Evolutionary conservation across 2,113 vertebrate genomes (phyloP), one percentile per base, ranked within the genome.

Genomic region (Myotis davidii): DNA sequence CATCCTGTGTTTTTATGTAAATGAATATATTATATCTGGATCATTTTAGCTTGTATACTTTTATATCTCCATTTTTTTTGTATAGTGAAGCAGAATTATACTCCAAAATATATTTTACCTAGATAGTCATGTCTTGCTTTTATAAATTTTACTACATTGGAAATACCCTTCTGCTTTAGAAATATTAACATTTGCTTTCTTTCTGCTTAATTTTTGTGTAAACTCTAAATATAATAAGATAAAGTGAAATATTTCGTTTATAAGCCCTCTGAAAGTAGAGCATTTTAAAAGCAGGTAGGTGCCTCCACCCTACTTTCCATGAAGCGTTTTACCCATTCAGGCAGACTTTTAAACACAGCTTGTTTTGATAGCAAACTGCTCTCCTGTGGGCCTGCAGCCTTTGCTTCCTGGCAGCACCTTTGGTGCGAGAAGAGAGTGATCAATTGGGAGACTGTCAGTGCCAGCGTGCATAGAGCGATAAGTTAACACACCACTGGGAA

Each of bases 401-500:
- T 98, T 98, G 98, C 98, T 98, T 99, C 98, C 98, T 99, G 98
- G 98, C 98, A 98, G 98, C 98, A 98, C 98, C 98, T 98, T 98
- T 98, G 98, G 98, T 98, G 98, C 97, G 98, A 99, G 98, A 98
- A 98, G 98, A 98, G 98, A 99, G 98, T 98, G 99, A 99, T 99
- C 99, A 99, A 98, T 99, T 99, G 98, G 98, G 98, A 98, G 98
- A 98, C 98, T 98, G 98, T 99, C 98, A 99, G 98, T 99, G 98
- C 98, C 98, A 99, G 99, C 99, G 98, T 99, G 98, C 98, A 98
- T 98, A 98, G 98, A 99, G 98, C 98, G 98, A 98, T 98, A 99
- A 99, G 99, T 99, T 99, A 99, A 99, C 99, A 99, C 98, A 98
- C 98, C 98, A 98, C 98, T 99, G 98, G 98, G 98, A 99, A 98